Conservation (phyloP, 2,888 invertebrate genomes). For the Acanthoscelides obtectus region DNA sequence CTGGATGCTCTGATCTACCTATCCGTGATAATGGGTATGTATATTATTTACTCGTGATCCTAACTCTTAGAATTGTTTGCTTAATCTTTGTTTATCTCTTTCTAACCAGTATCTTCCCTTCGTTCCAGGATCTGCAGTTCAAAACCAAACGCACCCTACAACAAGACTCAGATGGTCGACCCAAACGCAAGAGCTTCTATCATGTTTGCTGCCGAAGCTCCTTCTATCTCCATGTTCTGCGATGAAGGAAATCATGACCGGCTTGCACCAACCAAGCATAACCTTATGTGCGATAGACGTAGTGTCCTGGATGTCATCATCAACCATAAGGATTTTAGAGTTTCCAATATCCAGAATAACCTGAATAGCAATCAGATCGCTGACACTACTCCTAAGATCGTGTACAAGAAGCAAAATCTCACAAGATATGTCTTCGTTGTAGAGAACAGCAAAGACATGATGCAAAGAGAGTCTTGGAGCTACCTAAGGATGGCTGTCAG, state of each 20-base stretch:
- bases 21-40: constrained; percentile 50
- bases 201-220: constrained; percentile 52
- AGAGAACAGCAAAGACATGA: constrained; percentile 57
- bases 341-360: constrained; percentile 25
- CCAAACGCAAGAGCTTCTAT: constrained; percentile 50
- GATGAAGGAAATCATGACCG: constrained; percentile 58
- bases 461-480: constrained; percentile 56
- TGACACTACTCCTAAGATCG: constrained; percentile 49
- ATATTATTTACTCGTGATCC: too few species aligned
- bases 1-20: constrained; percentile 52
- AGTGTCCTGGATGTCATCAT: constrained; percentile 58
- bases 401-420: constrained; percentile 50
- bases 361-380: constrained; percentile 39
- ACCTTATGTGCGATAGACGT: constrained; percentile 56
- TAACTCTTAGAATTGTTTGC: not conserved
- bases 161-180: constrained; percentile 46
- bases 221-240: constrained; percentile 57
- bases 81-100: not conserved
- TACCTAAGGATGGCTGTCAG: constrained; percentile 55
- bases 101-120: not conserved
- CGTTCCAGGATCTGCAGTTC: constrained; percentile 20
- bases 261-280: constrained; percentile 62
- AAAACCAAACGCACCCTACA: constrained; percentile 34
- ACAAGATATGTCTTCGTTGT: constrained; percentile 56
- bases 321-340: constrained; percentile 51